These are phyloP conservation scores for Benthosema pterotum DNA, from an alignment of 2,797 vertebrate species.

Conservation along the genomic window DNA sequence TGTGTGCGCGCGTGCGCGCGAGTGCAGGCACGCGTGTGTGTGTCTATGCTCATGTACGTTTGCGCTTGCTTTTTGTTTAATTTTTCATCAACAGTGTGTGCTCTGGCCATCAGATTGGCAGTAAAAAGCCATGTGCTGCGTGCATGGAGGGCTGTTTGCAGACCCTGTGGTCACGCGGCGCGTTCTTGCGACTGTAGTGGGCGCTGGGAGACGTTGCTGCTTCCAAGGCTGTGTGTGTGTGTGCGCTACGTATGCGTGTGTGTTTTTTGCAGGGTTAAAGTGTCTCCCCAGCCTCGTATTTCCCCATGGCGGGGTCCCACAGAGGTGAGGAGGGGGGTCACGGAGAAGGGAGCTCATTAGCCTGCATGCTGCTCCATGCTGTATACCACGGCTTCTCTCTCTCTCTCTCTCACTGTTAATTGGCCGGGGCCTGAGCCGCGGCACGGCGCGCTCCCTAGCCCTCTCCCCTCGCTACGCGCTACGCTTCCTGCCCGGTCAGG, in stretches of 20 bases:
- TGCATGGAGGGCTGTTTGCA: conserved; percentile 63
- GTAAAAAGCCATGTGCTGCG: conserved; percentile 63
- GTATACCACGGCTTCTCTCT: conserved; percentile 27
- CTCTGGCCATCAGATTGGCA: conserved; percentile 46
- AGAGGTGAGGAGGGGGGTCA: conserved; percentile 77
- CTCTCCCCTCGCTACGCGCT: conserved; percentile 38
- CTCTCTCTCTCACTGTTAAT: conserved; percentile 51
- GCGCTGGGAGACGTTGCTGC: conserved; percentile 36
- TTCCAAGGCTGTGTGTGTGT: too few species aligned
- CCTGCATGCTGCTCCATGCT: conserved; percentile 48
- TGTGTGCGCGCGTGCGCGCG: neutral
- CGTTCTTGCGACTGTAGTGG: conserved; percentile 46
- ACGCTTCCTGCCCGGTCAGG: conserved; percentile 74
- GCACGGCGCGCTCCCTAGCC: too few species aligned
- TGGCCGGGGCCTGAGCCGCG: too few species aligned
- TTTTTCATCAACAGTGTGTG: too few species aligned
- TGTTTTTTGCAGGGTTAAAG: conserved; percentile 50
- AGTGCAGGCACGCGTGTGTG: conserved; percentile 1
- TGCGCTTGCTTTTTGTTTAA: conserved; percentile 41
- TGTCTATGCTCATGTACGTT: conserved; percentile 1
- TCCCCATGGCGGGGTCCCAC: conserved; percentile 71
- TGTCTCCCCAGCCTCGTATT: conserved; percentile 61
- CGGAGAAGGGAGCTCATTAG: conserved; percentile 78
- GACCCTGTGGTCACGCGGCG: conserved; percentile 75
- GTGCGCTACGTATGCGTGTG: too few species aligned